These are phyloP conservation scores for Drosophila kepulauana DNA, from an alignment of 1,140 invertebrate genomes.

Conservation along the genomic window DNA sequence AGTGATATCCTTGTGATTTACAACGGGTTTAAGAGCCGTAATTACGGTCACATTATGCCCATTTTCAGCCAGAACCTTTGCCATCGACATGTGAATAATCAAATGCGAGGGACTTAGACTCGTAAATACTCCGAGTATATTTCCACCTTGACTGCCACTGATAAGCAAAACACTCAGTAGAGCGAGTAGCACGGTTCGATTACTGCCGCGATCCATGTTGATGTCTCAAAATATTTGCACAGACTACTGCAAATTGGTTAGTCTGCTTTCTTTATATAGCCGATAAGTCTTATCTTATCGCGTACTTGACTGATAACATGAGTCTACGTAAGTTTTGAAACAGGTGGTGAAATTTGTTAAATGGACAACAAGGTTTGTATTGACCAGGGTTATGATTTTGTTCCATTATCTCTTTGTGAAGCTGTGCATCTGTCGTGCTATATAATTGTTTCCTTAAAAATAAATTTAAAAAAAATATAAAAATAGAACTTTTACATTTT, in stretches of 20 bases:
- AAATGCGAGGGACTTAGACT: slow-evolving; percentile 75
- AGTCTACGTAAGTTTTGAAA: neutral
- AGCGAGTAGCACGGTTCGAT: slow-evolving; percentile 18
- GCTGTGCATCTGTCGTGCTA: no score
- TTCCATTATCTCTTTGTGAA: no score
- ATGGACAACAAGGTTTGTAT: neutral
- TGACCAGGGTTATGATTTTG: slow-evolving; percentile 13
- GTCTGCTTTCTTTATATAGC: neutral
- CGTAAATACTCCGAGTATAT: slow-evolving; percentile 73
- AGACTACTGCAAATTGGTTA: neutral
- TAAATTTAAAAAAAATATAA: no score
- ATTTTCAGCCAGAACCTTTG: slow-evolving; percentile 58
- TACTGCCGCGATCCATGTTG: slow-evolving; percentile 35
- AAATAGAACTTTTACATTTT: no score
- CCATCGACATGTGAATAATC: slow-evolving; percentile 73
- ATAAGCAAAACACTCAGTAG: slow-evolving; percentile 11
- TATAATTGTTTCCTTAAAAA: no score
- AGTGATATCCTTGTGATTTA: slow-evolving; percentile 53
- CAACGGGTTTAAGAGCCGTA: slow-evolving; percentile 48
- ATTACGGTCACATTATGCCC: slow-evolving; percentile 79
- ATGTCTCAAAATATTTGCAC: neutral
- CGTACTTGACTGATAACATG: slow-evolving; percentile 13
- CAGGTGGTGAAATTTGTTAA: slow-evolving; percentile 3
- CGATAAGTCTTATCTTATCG: slow-evolving; percentile 29
- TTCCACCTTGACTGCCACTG: slow-evolving; percentile 44